Evolutionary conservation across 2,888 invertebrate species (phyloP).

Genomic region (Ferrisia virgata): DNA sequence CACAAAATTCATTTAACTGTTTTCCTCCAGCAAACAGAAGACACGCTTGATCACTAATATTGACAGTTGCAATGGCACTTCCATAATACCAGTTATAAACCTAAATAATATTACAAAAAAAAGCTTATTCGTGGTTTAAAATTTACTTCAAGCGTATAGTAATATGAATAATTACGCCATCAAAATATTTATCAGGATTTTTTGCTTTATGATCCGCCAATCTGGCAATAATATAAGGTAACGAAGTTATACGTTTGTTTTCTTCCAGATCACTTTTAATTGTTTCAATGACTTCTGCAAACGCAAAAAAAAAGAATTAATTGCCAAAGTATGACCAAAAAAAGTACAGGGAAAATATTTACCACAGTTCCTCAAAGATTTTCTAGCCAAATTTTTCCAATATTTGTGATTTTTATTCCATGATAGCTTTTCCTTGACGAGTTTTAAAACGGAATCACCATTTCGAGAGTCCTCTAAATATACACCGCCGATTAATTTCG

Average conservation of each 20-base stretch:
- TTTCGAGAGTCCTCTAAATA: not conserved
- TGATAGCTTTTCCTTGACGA: not conserved
- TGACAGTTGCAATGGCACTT: not conserved
- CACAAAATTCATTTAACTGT: conserved; percentile 30
- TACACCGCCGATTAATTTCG: not conserved
- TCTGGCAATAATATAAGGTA: not conserved
- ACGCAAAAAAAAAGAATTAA: not conserved
- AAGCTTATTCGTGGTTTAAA: not conserved
- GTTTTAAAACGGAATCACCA: conserved; percentile 20
- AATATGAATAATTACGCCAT: conserved; percentile 15
- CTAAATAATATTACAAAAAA: not conserved
- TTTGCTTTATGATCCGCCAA: conserved; percentile 16
- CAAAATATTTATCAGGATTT: conserved; percentile 41
- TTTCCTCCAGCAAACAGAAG: conserved; percentile 31
- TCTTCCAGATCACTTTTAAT: not conserved
- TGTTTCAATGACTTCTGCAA: not conserved
- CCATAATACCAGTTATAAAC: conserved; percentile 41
- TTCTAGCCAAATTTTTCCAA: not conserved
- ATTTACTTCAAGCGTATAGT: not conserved
- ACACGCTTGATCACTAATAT: not conserved
- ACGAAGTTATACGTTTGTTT: not conserved
- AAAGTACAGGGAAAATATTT: not conserved
- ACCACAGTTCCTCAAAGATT: not conserved
- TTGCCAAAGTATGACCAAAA: not conserved
- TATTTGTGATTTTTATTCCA: not conserved